Conservation (phyloP, 1,140 invertebrate species). For the Brachionus calyciflorus region DNA sequence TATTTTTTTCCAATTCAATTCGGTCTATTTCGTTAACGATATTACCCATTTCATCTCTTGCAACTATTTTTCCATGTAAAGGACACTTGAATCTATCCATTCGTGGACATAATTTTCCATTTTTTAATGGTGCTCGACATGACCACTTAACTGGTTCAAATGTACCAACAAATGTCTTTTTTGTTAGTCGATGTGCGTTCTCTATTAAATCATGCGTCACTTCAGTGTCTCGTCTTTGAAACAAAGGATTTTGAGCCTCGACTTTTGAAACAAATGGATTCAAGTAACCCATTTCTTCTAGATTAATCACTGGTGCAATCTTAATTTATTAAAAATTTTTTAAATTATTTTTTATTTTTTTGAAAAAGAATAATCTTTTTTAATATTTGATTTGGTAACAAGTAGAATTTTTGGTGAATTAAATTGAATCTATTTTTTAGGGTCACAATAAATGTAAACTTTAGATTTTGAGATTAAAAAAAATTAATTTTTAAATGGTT, state of each 20-base stretch:
- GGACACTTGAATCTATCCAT: conserved; percentile 68
- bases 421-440: too few species aligned
- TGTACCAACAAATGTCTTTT: conserved; percentile 13
- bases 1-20: conserved; percentile 52
- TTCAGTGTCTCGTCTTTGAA: conserved; percentile 24
- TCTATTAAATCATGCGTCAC: background rate
- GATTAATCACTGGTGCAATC: conserved; percentile 10
- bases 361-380: background rate
- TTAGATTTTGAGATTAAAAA: too few species aligned
- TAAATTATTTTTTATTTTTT: background rate
- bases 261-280: conserved; percentile 12
- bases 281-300: background rate
- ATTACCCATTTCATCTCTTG: conserved; percentile 63
- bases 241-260: conserved; percentile 13
- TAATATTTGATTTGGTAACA: too few species aligned
- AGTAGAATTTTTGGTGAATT: too few species aligned
- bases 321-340: background rate
- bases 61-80: conserved; percentile 67
- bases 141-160: conserved; percentile 58
- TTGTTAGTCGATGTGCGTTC: background rate
- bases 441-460: too few species aligned
- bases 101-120: conserved; percentile 67
- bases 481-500: too few species aligned
- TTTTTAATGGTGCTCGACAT: conserved; percentile 65
- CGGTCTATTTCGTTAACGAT: conserved; percentile 54